Base-by-base conservation (phyloP, 1,140 invertebrate species). In the Atopsyche davidsoni region DNA sequence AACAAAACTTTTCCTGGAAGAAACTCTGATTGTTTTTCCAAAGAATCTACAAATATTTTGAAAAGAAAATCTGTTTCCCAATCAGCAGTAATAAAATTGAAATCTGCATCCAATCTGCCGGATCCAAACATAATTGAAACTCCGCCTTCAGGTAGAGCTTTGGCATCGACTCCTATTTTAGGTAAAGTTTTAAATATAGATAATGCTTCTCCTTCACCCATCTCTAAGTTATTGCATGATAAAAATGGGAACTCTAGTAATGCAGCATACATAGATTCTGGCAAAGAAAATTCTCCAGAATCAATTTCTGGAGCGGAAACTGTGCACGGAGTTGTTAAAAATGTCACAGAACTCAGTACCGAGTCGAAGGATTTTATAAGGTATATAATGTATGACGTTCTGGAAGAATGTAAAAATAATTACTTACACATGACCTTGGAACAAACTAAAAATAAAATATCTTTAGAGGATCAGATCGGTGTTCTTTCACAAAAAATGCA, bases 321-420 rank as follows among this genome's bases (percentile, higher is more conserved):
- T 4, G 32, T 55, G 2, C 52, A 57, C 36, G 45, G 36, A 24
- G 28, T 39, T 43, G 17, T 51, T 10, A 59, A 47, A 38, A 46
- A 62, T 17, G 64, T 69, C 48, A 51, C 57, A 18, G 64, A 67
- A 35, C 42, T 54, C 21, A 41, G 63, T 21, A 66, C 70, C 35
- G 72, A 74, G 36, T 52, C 73, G n/a, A 74, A 73, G 60, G 69
- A 74, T 54, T 72, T 68, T 46, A 62, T 73, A 2, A 68, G 64
- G 57, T 55, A 66, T 32, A 61, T 62, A 31, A 51, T 70, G 36
- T 62, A 64, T n/a, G 67, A 72, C 60, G 60, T 70, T 13, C 62
- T 67, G 9, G 67, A 69, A 51, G 65, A 70, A 48, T 71, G 67
- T 41, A 63, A 64, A 49, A 69, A 68, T 49, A 68, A 68, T 59